phyloP scores from a whole-genome alignment of 2,888 invertebrate species.

The Torymus auratus region DNA sequence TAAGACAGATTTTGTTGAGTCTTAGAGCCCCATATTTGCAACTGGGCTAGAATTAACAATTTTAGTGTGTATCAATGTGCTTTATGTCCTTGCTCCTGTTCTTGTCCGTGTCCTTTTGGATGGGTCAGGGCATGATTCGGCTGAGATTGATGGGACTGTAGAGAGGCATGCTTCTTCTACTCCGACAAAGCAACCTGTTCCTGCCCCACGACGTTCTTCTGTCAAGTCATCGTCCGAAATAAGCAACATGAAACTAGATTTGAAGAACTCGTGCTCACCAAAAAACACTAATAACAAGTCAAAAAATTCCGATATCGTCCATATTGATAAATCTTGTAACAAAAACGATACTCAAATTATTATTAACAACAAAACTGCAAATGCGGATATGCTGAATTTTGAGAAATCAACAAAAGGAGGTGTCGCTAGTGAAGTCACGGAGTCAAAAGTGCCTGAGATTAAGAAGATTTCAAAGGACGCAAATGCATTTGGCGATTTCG shows the following conservation, averaged over 20 bases:
- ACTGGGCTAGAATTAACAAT: constrained; percentile 71
- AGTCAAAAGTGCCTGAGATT: constrained; percentile 36
- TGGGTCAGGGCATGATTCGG: constrained; percentile 77
- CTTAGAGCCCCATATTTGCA: constrained; percentile 67
- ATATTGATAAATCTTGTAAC: neutral
- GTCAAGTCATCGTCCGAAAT: constrained; percentile 67
- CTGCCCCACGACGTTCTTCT: constrained; percentile 72
- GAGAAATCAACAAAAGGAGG: constrained; percentile 11
- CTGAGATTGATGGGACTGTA: constrained; percentile 76
- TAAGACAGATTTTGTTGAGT: constrained; percentile 64
- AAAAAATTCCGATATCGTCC: constrained; percentile 73
- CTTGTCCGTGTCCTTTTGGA: constrained; percentile 76
- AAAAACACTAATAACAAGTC: constrained; percentile 68
- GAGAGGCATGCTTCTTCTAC: constrained; percentile 76
- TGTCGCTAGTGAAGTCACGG: constrained; percentile 38
- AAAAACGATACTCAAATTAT: neutral
- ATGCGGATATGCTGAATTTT: neutral
- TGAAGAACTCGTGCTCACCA: constrained; percentile 62
- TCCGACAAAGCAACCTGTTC: constrained; percentile 74
- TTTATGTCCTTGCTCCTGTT: constrained; percentile 77
- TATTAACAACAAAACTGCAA: neutral
- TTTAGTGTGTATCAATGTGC: constrained; percentile 77
- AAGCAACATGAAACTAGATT: constrained; percentile 71
- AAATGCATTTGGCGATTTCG: neutral
- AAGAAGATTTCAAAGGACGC: constrained; percentile 53